These are phyloP conservation scores for Syngnathus rostellatus DNA, from an alignment of 2,797 vertebrate genomes.

Conservation along the genomic window DNA sequence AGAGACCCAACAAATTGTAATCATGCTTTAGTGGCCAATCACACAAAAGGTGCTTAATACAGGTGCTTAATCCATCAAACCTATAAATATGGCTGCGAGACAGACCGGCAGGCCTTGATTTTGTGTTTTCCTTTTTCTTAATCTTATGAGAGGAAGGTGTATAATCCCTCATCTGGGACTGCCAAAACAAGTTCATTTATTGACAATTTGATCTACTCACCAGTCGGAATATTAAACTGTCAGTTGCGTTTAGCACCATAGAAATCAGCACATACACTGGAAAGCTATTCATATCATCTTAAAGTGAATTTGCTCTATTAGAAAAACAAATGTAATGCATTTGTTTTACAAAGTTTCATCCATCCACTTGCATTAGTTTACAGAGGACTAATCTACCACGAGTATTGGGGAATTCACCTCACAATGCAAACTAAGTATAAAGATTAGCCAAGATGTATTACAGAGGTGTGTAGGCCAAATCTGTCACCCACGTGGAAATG, in stretches of 20 bases:
- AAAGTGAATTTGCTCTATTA: background rate
- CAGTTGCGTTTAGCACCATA: background rate
- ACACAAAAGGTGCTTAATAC: background rate
- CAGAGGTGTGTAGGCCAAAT: background rate
- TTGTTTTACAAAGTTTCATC: too few relatives aligned
- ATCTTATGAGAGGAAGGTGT: background rate
- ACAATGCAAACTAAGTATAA: background rate
- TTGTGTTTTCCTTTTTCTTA: background rate
- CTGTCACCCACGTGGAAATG: background rate
- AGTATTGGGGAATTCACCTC: background rate
- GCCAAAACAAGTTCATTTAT: background rate
- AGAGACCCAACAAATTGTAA: background rate
- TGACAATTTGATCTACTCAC: background rate
- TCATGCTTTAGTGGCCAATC: conserved; percentile 1
- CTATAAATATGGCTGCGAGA: background rate
- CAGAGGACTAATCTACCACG: too few relatives aligned
- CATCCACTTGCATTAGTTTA: too few relatives aligned
- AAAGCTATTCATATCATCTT: background rate
- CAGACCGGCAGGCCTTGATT: background rate
- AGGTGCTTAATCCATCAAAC: background rate
- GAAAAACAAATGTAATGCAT: background rate
- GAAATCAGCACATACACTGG: background rate
- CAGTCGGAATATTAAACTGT: background rate
- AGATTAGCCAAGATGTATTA: background rate
- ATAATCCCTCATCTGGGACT: background rate